These are phyloP conservation scores for Peromyscus eremicus DNA, from an alignment of 2,797 vertebrate species.

Conservation along the genomic window DNA sequence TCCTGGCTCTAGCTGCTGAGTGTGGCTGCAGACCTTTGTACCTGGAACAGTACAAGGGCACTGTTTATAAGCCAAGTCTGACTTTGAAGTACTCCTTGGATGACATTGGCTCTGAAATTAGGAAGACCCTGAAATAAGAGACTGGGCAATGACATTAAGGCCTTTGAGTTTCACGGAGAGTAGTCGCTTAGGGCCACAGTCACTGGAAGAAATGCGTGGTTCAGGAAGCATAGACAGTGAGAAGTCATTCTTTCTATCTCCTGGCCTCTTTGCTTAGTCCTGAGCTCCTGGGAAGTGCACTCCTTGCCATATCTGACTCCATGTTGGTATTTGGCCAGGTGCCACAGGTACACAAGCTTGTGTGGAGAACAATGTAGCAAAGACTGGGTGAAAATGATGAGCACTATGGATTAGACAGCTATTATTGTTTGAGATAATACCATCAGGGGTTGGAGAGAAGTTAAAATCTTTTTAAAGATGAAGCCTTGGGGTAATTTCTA, in stretches of 20 bases:
- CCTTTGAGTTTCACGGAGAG: not conserved
- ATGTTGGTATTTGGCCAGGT: not conserved
- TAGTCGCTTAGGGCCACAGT: not conserved
- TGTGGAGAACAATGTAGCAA: not conserved
- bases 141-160: not conserved
- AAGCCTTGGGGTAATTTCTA: conserved; percentile 10
- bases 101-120: not conserved
- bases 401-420: not conserved
- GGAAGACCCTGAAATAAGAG: not conserved
- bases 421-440: conserved; percentile 43
- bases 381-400: not conserved
- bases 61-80: not conserved
- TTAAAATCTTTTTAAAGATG: conserved; percentile 14
- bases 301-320: not conserved
- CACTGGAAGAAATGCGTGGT: not conserved
- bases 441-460: not conserved
- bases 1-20: not conserved
- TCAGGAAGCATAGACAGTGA: not conserved
- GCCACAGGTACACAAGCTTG: not conserved
- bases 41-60: not conserved
- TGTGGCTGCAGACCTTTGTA: not conserved
- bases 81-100: not conserved
- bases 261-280: not conserved
- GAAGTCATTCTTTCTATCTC: not conserved
- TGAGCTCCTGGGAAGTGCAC: not conserved